A percentile compares a stretch with the other conserved stretches of the same genome.
Evolutionary conservation across 2,113 vertebrate species (phyloP).

Genomic region (Neoarius graeffei): DNA sequence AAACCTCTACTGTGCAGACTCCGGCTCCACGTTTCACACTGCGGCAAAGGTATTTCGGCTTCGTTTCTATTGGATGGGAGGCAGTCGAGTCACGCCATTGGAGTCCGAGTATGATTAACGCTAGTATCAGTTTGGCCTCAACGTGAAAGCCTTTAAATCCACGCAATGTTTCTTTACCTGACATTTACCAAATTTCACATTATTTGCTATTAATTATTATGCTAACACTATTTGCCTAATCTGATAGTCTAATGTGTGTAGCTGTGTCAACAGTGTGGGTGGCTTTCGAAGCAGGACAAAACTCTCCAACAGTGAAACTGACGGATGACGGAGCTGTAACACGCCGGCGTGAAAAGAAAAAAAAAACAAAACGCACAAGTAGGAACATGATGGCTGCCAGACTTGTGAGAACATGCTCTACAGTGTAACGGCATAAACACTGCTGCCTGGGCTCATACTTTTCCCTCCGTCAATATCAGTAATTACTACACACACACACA

Average conservation of each 20-base stretch:
- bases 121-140: no score
- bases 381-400: constrained; percentile 23
- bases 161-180: neutral
- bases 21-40: no score
- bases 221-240: neutral
- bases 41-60: no score
- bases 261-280: neutral
- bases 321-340: constrained; percentile 1
- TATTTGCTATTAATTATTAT: neutral
- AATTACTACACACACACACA: neutral
- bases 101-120: no score
- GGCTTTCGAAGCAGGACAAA: neutral
- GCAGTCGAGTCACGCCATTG: no score
- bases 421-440: constrained; percentile 44
- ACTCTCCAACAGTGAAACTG: neutral
- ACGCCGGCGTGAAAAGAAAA: constrained; percentile 15
- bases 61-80: no score
- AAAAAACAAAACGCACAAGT: constrained; percentile 34
- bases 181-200: neutral
- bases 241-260: neutral
- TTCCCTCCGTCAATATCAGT: neutral
- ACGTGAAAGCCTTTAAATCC: neutral
- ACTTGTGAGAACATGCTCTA: constrained; percentile 51
- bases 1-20: no score
- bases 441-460: constrained; percentile 22